Conservation (phyloP, 1,140 invertebrate species). For the Lasaia peninsularis region DNA sequence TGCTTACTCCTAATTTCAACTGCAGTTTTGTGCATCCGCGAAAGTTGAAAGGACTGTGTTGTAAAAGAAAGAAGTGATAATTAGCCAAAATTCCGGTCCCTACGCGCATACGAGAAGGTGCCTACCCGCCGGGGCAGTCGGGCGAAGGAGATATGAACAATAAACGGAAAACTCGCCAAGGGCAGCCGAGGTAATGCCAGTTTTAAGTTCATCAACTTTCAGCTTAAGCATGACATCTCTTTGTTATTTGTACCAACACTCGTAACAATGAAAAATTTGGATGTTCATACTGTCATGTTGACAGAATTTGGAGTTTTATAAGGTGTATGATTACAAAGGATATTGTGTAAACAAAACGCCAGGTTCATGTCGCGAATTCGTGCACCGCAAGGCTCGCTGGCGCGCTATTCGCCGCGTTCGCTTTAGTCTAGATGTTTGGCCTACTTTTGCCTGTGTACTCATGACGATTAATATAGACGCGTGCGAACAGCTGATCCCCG, state of each 20-base stretch:
- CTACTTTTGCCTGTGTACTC: conserved; percentile 66
- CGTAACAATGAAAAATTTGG: conserved; percentile 44
- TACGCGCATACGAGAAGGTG: conserved; percentile 79
- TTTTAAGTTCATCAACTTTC: conserved; percentile 54
- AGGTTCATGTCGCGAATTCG: conserved; percentile 34
- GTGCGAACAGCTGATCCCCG: conserved; percentile 68
- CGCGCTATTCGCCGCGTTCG: conserved; percentile 38
- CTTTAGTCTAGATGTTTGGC: conserved; percentile 65
- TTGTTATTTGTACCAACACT: conserved; percentile 54
- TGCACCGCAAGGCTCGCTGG: conserved; percentile 42
- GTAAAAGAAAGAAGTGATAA: conserved; percentile 76
- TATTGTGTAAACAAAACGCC: conserved; percentile 62
- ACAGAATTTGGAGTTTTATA: conserved; percentile 39
- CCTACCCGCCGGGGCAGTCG: conserved; percentile 77
- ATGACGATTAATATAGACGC: conserved; percentile 69
- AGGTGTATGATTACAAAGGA: conserved; percentile 39
- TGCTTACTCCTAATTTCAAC: conserved; percentile 72
- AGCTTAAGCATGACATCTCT: conserved; percentile 63
- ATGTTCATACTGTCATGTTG: conserved; percentile 50
- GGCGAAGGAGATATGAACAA: conserved; percentile 78
- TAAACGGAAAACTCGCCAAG: conserved; percentile 79
- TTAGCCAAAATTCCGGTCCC: conserved; percentile 82
- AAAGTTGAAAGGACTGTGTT: conserved; percentile 78
- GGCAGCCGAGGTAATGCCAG: conserved; percentile 76
- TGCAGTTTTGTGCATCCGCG: conserved; percentile 77